Percentiles rank a stretch among this genome's conserved stretches.
These are phyloP conservation scores for Yasuhikotakia modesta DNA, from an alignment of 2,797 vertebrate genomes.

Conservation along the genomic window DNA sequence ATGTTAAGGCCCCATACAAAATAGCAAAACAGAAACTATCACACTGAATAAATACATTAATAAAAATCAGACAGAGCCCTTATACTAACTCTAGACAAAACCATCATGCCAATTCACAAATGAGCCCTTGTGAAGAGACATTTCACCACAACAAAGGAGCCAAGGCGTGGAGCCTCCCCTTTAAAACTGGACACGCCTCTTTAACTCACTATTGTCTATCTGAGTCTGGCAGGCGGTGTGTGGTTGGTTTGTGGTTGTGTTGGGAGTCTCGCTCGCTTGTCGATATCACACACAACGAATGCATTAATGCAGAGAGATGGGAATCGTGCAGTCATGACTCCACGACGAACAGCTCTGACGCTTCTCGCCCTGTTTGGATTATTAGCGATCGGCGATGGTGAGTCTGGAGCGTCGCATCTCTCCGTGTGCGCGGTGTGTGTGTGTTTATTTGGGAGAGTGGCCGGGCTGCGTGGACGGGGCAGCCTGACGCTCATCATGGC, in stretches of 20 bases:
- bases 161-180: slow-evolving; percentile 67
- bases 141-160: slow-evolving; percentile 57
- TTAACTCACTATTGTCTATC: slow-evolving; percentile 66
- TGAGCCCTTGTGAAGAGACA: slow-evolving; percentile 42
- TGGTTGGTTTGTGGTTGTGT: slow-evolving; percentile 76
- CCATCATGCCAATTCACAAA: slow-evolving; percentile 33
- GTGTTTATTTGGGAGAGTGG: slow-evolving; percentile 53
- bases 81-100: slow-evolving; percentile 9
- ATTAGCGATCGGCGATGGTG: slow-evolving; percentile 71
- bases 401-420: slow-evolving; percentile 69
- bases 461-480: slow-evolving; percentile 67
- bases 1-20: slow-evolving; percentile 2
- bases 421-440: slow-evolving; percentile 69
- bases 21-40: neutral
- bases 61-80: neutral
- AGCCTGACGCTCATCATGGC: slow-evolving; percentile 78
- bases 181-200: slow-evolving; percentile 74
- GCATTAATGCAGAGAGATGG: slow-evolving; percentile 77
- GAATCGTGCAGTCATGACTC: slow-evolving; percentile 76
- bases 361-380: slow-evolving; percentile 72
- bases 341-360: slow-evolving; percentile 64
- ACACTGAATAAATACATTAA: slow-evolving; percentile 8
- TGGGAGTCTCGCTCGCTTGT: slow-evolving; percentile 70
- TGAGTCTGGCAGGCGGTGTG: slow-evolving; percentile 68
- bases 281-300: slow-evolving; percentile 67